Conservation (phyloP, 2,888 invertebrate species). For the Halictus ligatus region DNA sequence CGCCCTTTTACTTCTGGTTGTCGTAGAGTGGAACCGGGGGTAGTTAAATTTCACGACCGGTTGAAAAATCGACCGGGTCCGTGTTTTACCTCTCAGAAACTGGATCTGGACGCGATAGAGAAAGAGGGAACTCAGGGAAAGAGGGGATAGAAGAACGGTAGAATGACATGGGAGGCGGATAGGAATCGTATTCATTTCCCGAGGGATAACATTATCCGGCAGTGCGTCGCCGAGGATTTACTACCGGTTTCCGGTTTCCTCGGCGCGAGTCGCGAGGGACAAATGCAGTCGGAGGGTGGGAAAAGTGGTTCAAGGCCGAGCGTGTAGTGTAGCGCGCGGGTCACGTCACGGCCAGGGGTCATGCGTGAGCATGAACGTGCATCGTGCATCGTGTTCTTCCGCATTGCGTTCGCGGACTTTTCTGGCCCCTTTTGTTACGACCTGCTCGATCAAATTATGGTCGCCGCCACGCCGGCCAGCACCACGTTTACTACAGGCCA, state of each 20-base stretch:
- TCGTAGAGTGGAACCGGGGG: not conserved
- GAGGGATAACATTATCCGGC: not conserved
- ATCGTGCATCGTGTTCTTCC: slow-evolving; percentile 25
- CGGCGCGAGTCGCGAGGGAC: not conserved
- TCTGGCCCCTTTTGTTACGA: not conserved
- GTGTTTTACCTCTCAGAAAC: not conserved
- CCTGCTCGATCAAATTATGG: not conserved
- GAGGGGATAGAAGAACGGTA: not conserved
- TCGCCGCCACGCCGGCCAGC: not conserved
- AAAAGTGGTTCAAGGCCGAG: slow-evolving; percentile 50
- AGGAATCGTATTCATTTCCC: not conserved
- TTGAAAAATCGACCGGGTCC: not conserved
- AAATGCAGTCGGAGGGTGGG: not conserved
- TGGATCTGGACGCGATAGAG: not conserved
- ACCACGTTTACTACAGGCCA: not conserved
- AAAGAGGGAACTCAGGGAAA: not conserved
- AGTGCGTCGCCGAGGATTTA: not conserved
- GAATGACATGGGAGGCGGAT: not conserved
- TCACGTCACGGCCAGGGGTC: slow-evolving; percentile 12
- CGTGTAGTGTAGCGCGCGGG: not conserved
- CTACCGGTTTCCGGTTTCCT: slow-evolving; percentile 1
- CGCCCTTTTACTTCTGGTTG: not conserved
- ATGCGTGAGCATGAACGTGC: slow-evolving; percentile 26
- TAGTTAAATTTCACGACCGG: not conserved
- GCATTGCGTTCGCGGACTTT: slow-evolving; percentile 39